Percentiles rank a stretch among this genome's conserved stretches.
phyloP scores from a whole-genome alignment of 1,140 invertebrate species.

The Drosophila dunni region DNA sequence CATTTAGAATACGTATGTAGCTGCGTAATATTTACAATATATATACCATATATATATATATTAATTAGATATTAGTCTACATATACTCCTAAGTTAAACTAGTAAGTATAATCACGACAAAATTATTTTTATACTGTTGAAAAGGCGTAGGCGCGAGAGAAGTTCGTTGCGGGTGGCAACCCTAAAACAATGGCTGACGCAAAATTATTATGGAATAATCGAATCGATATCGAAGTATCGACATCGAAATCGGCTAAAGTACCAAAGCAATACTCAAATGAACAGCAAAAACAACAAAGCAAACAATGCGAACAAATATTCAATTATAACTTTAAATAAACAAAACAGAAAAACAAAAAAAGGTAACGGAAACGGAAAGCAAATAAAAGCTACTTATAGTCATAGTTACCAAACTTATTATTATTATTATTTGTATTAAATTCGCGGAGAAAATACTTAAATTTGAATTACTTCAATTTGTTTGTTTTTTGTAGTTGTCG shows the following conservation, averaged over 20 bases:
- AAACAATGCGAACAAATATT: slow-evolving; percentile 72
- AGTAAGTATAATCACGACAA: slow-evolving; percentile 71
- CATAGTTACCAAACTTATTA: slow-evolving; percentile 51
- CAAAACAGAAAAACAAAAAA: slow-evolving; percentile 13
- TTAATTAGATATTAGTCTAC: slow-evolving; percentile 44
- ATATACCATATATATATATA: slow-evolving; percentile 58
- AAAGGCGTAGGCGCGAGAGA: slow-evolving; percentile 10
- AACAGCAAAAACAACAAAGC: slow-evolving; percentile 45
- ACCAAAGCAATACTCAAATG: slow-evolving; percentile 84
- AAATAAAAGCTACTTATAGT: slow-evolving; percentile 58
- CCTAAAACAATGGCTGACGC: slow-evolving; percentile 22
- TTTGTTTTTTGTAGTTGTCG: slow-evolving; percentile 30
- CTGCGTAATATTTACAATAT: slow-evolving; percentile 76
- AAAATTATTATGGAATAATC: slow-evolving; percentile 63
- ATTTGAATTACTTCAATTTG: slow-evolving; percentile 18
- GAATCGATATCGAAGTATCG: slow-evolving; percentile 55
- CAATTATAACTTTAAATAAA: slow-evolving; percentile 68
- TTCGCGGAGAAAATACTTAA: slow-evolving; percentile 23
- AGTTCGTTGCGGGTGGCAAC: slow-evolving; percentile 12
- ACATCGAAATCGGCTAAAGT: slow-evolving; percentile 82
- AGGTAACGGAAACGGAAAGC: slow-evolving; percentile 17
- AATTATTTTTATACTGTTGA: slow-evolving; percentile 82
- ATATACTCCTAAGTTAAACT: slow-evolving; percentile 69
- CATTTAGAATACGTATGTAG: slow-evolving; percentile 74
- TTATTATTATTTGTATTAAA: slow-evolving; percentile 54